A percentile compares a stretch with the other conserved stretches of the same genome.
phyloP scores from a whole-genome alignment of 2,113 vertebrate genomes.

The Aythya baeri region DNA sequence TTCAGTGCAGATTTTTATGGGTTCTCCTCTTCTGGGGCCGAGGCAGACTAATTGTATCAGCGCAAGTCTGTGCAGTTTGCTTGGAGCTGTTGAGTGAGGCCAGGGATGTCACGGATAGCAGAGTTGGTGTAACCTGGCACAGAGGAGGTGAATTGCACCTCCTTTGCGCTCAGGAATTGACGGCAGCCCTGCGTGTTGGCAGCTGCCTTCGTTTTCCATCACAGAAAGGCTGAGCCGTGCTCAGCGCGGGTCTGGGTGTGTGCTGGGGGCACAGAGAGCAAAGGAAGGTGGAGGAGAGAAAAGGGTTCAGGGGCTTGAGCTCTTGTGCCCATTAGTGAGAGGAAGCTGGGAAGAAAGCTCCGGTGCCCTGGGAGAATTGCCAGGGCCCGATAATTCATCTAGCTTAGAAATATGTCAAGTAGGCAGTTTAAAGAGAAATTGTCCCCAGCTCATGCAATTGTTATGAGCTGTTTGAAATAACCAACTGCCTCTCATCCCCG shows the following conservation, averaged over 20 bases:
- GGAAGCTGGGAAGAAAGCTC: not conserved
- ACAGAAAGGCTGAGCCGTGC: not conserved
- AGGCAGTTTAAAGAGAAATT: not conserved
- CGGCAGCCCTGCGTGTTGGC: not conserved
- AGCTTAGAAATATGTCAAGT: not conserved
- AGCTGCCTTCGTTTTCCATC: not conserved
- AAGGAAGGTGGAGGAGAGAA: not conserved
- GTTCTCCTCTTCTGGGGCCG: not conserved
- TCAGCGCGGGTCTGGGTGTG: rapidly evolving
- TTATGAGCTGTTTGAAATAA: not conserved
- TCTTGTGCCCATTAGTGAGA: not conserved
- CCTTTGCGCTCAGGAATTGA: not conserved
- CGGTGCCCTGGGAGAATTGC: not conserved
- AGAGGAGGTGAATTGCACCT: constrained; percentile 36
- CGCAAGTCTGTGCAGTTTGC: constrained; percentile 16
- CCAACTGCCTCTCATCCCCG: not conserved
- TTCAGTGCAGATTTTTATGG: not conserved
- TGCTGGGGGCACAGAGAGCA: not conserved
- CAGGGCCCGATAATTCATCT: not conserved
- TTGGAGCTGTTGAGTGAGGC: constrained; percentile 46
- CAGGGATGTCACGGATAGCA: not conserved
- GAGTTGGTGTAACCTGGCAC: constrained; percentile 64
- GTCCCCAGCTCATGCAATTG: rapidly evolving
- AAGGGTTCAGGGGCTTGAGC: not conserved
- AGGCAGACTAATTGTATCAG: constrained; percentile 18